Percentiles rank a stretch among this genome's conserved stretches.
Evolutionary conservation across 2,113 vertebrate species (phyloP).

Genomic region (Aspiorhynchus laticeps): DNA sequence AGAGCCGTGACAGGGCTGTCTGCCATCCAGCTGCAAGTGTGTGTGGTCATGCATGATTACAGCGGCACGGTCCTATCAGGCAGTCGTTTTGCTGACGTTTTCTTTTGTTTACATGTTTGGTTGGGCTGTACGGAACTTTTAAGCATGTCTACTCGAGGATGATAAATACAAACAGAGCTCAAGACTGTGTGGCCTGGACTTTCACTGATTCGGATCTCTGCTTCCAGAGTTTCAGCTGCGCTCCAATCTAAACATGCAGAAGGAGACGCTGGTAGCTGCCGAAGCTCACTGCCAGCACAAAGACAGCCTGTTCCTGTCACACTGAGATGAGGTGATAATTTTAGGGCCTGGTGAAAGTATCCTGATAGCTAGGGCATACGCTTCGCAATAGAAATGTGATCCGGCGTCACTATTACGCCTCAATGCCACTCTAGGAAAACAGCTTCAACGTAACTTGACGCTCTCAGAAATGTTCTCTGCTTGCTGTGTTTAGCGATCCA

Average conservation of each 20-base stretch:
- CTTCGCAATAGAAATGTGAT: conserved; percentile 56
- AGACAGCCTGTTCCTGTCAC: conserved; percentile 59
- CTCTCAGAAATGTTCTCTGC: conserved; percentile 15
- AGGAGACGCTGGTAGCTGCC: conserved; percentile 52
- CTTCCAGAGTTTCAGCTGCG: not conserved
- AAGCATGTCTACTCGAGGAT: not conserved
- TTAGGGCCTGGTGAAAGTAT: conserved; percentile 58
- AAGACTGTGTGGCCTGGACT: not conserved
- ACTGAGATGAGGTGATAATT: conserved; percentile 66
- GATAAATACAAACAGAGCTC: conserved; percentile 22
- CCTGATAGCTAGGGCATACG: conserved; percentile 56
- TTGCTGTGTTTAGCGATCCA: conserved; percentile 23
- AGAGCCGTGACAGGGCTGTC: conserved; percentile 57
- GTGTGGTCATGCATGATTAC: conserved; percentile 53
- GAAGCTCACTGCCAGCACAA: conserved; percentile 58
- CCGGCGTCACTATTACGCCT: conserved; percentile 30
- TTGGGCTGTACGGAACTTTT: conserved; percentile 48
- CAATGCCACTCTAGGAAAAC: conserved; percentile 34
- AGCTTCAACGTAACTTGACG: not conserved
- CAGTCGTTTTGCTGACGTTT: conserved; percentile 59
- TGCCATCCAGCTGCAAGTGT: conserved; percentile 71
- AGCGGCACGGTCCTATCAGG: conserved; percentile 49
- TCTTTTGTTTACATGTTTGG: conserved; percentile 60
- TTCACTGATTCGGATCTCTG: not conserved
- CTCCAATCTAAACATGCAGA: conserved; percentile 61